Percentiles rank a stretch among this genome's conserved stretches.
Conservation (phyloP, 2,888 invertebrate species). For the Ormyrus thymus region DNA sequence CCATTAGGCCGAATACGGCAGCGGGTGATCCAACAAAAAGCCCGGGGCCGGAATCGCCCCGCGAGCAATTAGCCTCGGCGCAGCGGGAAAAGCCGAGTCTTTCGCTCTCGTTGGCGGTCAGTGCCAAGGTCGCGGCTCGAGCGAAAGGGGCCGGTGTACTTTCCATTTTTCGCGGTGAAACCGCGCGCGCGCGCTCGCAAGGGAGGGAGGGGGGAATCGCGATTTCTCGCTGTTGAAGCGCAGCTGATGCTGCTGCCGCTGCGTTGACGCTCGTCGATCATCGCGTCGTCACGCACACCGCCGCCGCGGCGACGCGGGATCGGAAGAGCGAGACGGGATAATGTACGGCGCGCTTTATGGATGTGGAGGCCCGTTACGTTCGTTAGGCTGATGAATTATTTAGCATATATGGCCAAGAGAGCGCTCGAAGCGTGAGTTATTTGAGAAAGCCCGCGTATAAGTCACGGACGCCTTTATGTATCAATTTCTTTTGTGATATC, state of each 20-base stretch:
- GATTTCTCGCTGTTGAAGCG: conserved; percentile 41
- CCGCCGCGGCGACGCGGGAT: neutral
- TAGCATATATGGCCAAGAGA: neutral
- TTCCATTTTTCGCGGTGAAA: conserved; percentile 46
- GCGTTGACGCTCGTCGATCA: no score
- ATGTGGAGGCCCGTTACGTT: neutral
- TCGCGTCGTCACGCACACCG: neutral
- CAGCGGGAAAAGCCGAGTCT: neutral
- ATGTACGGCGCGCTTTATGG: neutral
- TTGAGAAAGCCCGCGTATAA: conserved; percentile 17
- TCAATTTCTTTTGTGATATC: no score
- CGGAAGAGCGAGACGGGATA: conserved; percentile 46
- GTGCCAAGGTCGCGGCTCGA: conserved; percentile 48
- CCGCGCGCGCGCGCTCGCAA: neutral
- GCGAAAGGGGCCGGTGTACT: conserved; percentile 36
- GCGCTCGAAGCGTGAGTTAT: no score
- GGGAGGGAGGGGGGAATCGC: conserved; percentile 24
- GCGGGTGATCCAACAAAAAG: no score
- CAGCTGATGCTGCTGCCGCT: neutral
- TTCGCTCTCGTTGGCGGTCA: conserved; percentile 30
- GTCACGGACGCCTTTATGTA: neutral
- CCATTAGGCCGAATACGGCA: no score
- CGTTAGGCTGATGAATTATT: conserved; percentile 36
- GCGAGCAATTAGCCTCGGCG: no score
- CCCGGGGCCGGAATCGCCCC: no score